These are phyloP conservation scores for Calyptomena viridis DNA, from an alignment of 2,113 vertebrate species.

Conservation along the genomic window DNA sequence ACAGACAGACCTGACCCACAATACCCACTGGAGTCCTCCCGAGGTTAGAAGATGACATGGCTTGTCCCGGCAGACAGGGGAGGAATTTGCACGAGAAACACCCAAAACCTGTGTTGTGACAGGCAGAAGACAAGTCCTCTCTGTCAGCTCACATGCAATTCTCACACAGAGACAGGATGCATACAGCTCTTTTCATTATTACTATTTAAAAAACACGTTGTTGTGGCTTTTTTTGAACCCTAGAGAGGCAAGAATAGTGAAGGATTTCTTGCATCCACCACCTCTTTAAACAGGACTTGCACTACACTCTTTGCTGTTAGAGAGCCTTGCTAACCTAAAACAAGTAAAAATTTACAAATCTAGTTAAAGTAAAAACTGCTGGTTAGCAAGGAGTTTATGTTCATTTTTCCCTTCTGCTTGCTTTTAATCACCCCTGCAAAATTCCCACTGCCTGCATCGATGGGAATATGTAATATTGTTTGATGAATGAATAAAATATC, in stretches of 20 bases:
- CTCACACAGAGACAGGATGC: neutral
- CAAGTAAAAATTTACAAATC: neutral
- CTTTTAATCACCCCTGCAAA: neutral
- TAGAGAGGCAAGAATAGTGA: neutral
- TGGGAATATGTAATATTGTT: slow-evolving; percentile 2
- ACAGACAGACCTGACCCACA: neutral
- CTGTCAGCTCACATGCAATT: neutral
- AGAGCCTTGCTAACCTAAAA: neutral
- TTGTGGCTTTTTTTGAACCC: neutral
- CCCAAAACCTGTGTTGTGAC: neutral
- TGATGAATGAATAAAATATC: slow-evolving; percentile 62
- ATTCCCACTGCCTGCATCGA: neutral
- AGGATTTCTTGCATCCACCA: neutral
- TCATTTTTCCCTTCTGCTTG: neutral
- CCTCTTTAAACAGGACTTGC: neutral
- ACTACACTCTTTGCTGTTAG: neutral
- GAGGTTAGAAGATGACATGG: neutral
- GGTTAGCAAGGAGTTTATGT: neutral
- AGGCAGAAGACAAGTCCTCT: neutral
- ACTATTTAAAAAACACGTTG: fast-evolving
- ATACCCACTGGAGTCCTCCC: neutral
- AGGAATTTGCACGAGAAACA: neutral
- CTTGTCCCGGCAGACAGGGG: neutral
- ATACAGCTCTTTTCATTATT: neutral
- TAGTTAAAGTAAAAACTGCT: neutral